Percentiles rank a stretch among this genome's conserved stretches.
These are phyloP conservation scores for Ips nitidus DNA, from an alignment of 1,140 invertebrate genomes.

Conservation along the genomic window DNA sequence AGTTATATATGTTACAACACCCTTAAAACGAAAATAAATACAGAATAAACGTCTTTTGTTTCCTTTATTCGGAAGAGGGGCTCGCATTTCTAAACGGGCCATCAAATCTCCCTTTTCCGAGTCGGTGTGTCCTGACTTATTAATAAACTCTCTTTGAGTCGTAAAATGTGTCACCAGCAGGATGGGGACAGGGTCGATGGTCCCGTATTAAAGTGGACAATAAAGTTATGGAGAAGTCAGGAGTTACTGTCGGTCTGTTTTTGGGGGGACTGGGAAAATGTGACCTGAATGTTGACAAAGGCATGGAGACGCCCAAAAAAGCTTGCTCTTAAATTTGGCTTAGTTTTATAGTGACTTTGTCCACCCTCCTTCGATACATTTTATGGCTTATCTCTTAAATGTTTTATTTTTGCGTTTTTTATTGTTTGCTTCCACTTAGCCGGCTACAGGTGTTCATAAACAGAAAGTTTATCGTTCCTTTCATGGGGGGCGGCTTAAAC, in stretches of 20 bases:
- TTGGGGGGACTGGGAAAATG: not conserved
- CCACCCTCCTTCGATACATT: too few relatives aligned
- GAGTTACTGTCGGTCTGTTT: too few relatives aligned
- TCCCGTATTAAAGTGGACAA: not conserved
- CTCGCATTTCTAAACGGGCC: not conserved
- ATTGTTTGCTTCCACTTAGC: conserved; percentile 4
- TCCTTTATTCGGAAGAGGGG: not conserved
- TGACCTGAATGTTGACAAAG: too few relatives aligned
- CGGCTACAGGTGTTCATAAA: conserved; percentile 5
- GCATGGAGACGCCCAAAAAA: too few relatives aligned
- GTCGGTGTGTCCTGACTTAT: conserved; percentile 6
- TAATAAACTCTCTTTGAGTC: conserved; percentile 9
- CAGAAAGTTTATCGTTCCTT: conserved; percentile 4
- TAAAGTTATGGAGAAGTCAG: conserved; percentile 2
- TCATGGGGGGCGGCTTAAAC: conserved; percentile 5
- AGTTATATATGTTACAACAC: conserved; percentile 39
- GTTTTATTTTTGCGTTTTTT: conserved; percentile 1
- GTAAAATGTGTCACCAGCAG: conserved; percentile 8
- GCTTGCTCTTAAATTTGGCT: too few relatives aligned
- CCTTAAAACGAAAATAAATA: not conserved
- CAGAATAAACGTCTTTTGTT: not conserved
- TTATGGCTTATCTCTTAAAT: not conserved
- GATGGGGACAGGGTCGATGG: not conserved
- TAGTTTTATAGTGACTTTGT: too few relatives aligned
- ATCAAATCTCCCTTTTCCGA: not conserved